Percentiles rank a stretch among this genome's conserved stretches.
These are phyloP conservation scores for Heterodera carotae DNA, from an alignment of 1,140 invertebrate species.

Conservation along the genomic window DNA sequence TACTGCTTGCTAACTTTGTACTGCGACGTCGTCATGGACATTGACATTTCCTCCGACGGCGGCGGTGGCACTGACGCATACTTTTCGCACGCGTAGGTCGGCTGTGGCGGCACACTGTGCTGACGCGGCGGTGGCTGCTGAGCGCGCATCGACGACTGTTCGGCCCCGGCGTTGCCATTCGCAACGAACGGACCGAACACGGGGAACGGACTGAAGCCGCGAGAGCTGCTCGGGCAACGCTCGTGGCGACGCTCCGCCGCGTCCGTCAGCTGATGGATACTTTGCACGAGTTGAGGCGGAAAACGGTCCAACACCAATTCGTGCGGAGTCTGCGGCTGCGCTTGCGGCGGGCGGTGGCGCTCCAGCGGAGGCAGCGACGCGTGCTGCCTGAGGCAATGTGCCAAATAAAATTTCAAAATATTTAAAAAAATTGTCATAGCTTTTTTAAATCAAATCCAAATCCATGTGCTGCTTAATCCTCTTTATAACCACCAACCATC, in stretches of 20 bases:
- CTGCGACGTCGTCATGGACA: conserved; percentile 3
- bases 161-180: background rate
- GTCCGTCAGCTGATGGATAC: conserved; percentile 7
- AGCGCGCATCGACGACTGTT: background rate
- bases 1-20: background rate
- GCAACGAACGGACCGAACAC: conserved; percentile 21
- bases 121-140: background rate
- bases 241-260: background rate
- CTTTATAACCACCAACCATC: background rate
- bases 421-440: too few species aligned
- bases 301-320: conserved; percentile 18
- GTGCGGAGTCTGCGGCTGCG: conserved; percentile 4
- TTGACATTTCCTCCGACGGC: background rate
- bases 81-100: background rate
- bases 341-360: background rate
- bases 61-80: background rate
- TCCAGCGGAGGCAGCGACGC: conserved; percentile 24
- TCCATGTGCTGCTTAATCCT: too few species aligned
- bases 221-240: background rate
- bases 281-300: conserved; percentile 23
- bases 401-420: background rate
- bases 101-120: background rate
- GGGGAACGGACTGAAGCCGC: conserved; percentile 25
- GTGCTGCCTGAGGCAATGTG: conserved; percentile 5
- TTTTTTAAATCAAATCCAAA: too few species aligned